Base-by-base conservation (phyloP, 2,888 invertebrate species). In the Epirrhoe alternata region DNA sequence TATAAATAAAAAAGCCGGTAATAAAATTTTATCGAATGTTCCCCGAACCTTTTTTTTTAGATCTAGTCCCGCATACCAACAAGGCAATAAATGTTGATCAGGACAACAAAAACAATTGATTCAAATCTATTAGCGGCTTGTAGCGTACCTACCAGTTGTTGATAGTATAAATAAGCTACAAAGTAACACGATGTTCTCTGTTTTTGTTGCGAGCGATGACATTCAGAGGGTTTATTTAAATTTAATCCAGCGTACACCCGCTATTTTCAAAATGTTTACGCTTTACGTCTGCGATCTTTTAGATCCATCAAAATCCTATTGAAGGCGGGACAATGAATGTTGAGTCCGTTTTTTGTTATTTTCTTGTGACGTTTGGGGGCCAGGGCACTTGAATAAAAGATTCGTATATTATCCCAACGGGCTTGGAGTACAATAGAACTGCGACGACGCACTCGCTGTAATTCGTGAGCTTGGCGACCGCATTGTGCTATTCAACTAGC, bases 361-460 rank as follows among this genome's bases (percentile, higher is more conserved):
- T 87, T 88, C 87, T 90, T 89, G 85, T 79, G 82, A 83, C 82
- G 84, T 87, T 87, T 79, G 82, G 85, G 84, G 88, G 80, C 86
- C 86, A 83, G 82, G 80, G 87, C 87, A 90, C 88, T 90, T 92
- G 92, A 91, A 92, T 92, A 92, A 92, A 92, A 92, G 89, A 92
- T 92, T 89, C 86, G 86, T 86, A 86, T 88, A 89, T 90, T 89
- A 90, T 90, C 84, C 87, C 83, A 75, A 77, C 86, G 81, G 79
- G 78, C 78, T 77, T 77, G 68, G 80, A 81, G 79, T 76, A 93
- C 91, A 93, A 92, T 91, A 69, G 87, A 79, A 79, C 80, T 78
- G 79, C 86, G 87, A 86, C 88, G 86, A 88, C 88, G 86, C 86
- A 89, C 82, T 85, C 84, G 82, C 84, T 85, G 85, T 87, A 87